phyloP scores from a whole-genome alignment of 1,140 invertebrate species.

The Nasonia vitripennis region DNA sequence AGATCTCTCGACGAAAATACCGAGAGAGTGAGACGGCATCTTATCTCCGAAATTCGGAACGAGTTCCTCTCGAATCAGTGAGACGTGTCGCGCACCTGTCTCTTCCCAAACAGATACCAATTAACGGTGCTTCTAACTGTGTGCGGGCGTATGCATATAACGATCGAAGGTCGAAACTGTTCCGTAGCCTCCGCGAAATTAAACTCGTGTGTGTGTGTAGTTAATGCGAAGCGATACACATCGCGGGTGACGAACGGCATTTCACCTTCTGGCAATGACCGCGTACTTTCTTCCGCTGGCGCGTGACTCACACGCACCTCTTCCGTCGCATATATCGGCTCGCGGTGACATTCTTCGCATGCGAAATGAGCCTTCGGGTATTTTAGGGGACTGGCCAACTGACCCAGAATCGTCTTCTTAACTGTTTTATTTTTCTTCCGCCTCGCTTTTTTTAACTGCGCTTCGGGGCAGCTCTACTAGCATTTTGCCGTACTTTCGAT shows the following conservation, averaged over 20 bases:
- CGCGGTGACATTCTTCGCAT: conserved; percentile 57
- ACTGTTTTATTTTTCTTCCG: not conserved
- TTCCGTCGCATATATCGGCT: conserved; percentile 55
- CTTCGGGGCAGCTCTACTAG: no score
- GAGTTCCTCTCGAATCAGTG: not conserved
- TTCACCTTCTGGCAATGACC: conserved; percentile 37
- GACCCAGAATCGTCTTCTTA: conserved; percentile 53
- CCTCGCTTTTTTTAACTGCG: no score
- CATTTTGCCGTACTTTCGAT: not conserved
- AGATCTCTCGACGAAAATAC: no score
- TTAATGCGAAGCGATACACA: no score
- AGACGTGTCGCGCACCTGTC: not conserved
- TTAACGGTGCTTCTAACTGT: conserved; percentile 2
- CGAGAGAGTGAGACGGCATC: no score
- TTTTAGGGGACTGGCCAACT: conserved; percentile 60
- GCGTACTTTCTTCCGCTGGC: conserved; percentile 60
- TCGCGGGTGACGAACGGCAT: not conserved
- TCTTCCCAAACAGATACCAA: not conserved
- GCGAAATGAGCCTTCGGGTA: conserved; percentile 38
- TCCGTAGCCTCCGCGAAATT: no score
- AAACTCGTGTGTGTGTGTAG: no score
- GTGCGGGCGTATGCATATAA: not conserved
- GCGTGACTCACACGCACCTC: conserved; percentile 59
- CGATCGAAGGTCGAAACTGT: no score
- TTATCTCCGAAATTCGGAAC: no score